These are phyloP conservation scores for Drosophila punjabiensis DNA, from an alignment of 1,140 invertebrate species.

Conservation along the genomic window DNA sequence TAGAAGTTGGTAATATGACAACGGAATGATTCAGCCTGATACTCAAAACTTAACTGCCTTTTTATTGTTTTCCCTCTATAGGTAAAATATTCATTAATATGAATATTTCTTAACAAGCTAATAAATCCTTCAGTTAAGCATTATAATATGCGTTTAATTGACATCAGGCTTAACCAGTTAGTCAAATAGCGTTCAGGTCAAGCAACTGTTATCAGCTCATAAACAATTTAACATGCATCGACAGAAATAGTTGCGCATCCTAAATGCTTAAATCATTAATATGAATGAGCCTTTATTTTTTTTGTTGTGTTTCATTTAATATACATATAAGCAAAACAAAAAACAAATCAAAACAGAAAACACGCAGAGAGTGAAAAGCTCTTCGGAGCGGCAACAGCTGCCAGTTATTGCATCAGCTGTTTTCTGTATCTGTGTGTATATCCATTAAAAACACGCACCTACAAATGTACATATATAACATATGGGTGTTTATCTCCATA, in stretches of 20 bases:
- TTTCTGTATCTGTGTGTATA: constrained; percentile 30
- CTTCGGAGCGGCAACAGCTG: constrained; percentile 43
- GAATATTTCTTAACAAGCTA: background rate
- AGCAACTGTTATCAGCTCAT: constrained; percentile 21
- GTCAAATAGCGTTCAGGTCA: constrained; percentile 19
- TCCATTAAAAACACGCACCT: constrained; percentile 40
- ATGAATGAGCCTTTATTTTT: constrained; percentile 11
- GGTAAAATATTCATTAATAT: background rate
- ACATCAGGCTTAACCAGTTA: constrained; percentile 13
- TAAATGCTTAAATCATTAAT: constrained; percentile 21
- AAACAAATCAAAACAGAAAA: constrained; percentile 40
- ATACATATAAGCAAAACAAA: constrained; percentile 19
- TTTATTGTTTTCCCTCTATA: background rate
- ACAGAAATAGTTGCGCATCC: background rate
- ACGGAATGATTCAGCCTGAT: background rate
- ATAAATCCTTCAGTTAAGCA: background rate
- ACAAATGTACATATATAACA: constrained; percentile 1
- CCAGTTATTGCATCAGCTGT: constrained; percentile 64
- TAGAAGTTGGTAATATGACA: background rate
- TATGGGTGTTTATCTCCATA: constrained; percentile 12
- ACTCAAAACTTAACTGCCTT: background rate
- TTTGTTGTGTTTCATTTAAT: constrained; percentile 10
- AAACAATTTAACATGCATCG: background rate
- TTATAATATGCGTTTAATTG: constrained; percentile 12
- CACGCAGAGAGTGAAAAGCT: constrained; percentile 46